These are phyloP conservation scores for Fabriciana adippe DNA, from an alignment of 2,888 invertebrate species.

Conservation along the genomic window DNA sequence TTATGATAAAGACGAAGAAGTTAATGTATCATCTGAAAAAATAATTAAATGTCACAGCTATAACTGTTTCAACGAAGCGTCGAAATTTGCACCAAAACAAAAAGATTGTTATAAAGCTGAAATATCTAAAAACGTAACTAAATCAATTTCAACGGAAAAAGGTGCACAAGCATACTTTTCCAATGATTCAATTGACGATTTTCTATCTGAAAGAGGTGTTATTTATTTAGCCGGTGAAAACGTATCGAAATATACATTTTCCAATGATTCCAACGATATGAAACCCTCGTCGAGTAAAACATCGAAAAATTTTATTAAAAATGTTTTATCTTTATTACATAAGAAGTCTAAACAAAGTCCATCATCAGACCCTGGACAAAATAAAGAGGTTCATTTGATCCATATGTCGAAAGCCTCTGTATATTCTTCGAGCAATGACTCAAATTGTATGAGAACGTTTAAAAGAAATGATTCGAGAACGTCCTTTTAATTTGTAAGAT, in stretches of 20 bases:
- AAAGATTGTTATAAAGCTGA: slow-evolving; percentile 38
- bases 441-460: slow-evolving; percentile 47
- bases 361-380: slow-evolving; percentile 62
- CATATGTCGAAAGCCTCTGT: slow-evolving; percentile 63
- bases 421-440: slow-evolving; percentile 58
- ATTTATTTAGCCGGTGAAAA: slow-evolving; percentile 55
- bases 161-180: slow-evolving; percentile 64
- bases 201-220: slow-evolving; percentile 62
- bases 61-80: slow-evolving; percentile 42
- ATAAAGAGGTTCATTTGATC: slow-evolving; percentile 53
- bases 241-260: slow-evolving; percentile 59
- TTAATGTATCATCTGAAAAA: slow-evolving; percentile 54
- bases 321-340: slow-evolving; percentile 55
- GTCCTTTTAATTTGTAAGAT: slow-evolving; percentile 52
- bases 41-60: slow-evolving; percentile 62
- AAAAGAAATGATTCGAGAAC: slow-evolving; percentile 57
- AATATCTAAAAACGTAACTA: slow-evolving; percentile 37
- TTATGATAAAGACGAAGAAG: slow-evolving; percentile 33
- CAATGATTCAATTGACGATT: slow-evolving; percentile 70
- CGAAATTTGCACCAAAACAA: slow-evolving; percentile 35
- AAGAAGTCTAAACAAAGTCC: slow-evolving; percentile 53
- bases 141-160: slow-evolving; percentile 56
- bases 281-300: slow-evolving; percentile 58
- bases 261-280: slow-evolving; percentile 46
- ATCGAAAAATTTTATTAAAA: slow-evolving; percentile 62